Conservation (phyloP, 2,113 vertebrate genomes). For the Eolophus roseicapilla region DNA sequence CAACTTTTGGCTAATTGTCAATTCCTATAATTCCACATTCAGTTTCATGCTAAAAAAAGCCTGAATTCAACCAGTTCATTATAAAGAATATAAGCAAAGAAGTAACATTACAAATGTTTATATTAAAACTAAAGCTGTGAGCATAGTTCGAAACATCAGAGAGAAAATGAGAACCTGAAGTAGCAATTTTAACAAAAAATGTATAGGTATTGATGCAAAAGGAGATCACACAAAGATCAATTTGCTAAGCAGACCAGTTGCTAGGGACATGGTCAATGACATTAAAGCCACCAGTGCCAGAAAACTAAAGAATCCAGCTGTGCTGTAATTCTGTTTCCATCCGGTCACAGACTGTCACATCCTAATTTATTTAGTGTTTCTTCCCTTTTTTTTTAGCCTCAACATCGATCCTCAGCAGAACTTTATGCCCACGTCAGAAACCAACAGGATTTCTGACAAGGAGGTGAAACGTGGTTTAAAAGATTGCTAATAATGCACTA, state of each 20-base stretch:
- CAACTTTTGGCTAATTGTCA: neutral
- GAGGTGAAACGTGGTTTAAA: neutral
- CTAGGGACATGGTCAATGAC: neutral
- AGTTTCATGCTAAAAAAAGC: neutral
- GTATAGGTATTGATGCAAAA: neutral
- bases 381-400: neutral
- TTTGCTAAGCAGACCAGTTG: neutral
- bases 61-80: neutral
- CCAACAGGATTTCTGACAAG: neutral
- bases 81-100: neutral
- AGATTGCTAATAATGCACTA: neutral
- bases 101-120: neutral
- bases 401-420: neutral
- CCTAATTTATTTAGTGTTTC: neutral
- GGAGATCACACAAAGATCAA: neutral
- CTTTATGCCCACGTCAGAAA: neutral
- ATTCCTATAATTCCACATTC: neutral
- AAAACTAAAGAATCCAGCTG: constrained; percentile 16
- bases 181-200: neutral
- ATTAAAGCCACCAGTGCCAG: neutral
- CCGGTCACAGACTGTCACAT: neutral
- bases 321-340: neutral
- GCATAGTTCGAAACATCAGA: neutral
- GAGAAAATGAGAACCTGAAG: neutral
- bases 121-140: neutral